Percentiles rank a stretch among this genome's conserved stretches.
Evolutionary conservation across 2,888 invertebrate species (phyloP).

Genomic region (Euzophera pinguis): DNA sequence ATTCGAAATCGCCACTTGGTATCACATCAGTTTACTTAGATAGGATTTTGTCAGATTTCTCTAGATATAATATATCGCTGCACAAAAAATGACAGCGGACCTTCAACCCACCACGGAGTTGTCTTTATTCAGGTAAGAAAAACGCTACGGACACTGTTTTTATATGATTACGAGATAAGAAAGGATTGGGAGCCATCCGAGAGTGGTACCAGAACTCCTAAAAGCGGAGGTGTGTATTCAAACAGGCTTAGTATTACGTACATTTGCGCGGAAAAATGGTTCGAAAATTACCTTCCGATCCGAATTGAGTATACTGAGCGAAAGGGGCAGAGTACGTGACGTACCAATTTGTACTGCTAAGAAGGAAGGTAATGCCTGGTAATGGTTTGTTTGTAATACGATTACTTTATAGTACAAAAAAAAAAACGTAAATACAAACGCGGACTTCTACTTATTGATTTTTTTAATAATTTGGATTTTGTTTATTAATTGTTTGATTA

Average conservation of each 20-base stretch:
- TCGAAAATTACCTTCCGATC: constrained; percentile 4
- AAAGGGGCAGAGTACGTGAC: background rate
- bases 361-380: background rate
- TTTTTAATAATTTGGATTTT: too few species aligned
- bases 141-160: constrained; percentile 24
- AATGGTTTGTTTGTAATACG: too few species aligned
- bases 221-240: constrained; percentile 54
- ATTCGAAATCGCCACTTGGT: too few species aligned
- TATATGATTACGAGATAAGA: constrained; percentile 45
- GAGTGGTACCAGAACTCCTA: constrained; percentile 22
- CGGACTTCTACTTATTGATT: too few species aligned
- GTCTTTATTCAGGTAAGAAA: background rate
- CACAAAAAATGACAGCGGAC: too few species aligned
- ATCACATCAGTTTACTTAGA: too few species aligned
- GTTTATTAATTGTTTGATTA: too few species aligned
- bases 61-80: too few species aligned
- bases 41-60: too few species aligned
- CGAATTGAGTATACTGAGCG: constrained; percentile 5
- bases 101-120: background rate
- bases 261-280: constrained; percentile 17
- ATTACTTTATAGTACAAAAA: too few species aligned
- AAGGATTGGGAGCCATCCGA: constrained; percentile 18
- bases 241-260: constrained; percentile 50
- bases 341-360: background rate
- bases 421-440: too few species aligned